Base-by-base conservation (phyloP, 2,888 invertebrate species). In the Andrena fulva region DNA sequence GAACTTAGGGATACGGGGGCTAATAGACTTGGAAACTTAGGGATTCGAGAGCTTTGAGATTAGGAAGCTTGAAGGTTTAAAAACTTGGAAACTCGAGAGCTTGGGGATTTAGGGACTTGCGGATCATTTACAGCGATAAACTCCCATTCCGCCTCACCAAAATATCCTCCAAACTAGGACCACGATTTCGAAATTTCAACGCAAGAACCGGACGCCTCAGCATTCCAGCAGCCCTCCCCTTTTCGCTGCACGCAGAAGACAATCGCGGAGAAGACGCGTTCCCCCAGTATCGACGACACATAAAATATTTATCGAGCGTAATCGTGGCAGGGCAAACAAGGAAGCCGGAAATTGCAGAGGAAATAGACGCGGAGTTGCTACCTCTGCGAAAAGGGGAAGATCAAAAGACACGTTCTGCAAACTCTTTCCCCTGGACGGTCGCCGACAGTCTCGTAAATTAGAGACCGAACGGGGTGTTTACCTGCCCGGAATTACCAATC, bases 371-470 rank as follows among this genome's bases (percentile, higher is more conserved):
- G 20, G 33, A 68, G 33, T 27, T 27, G 48, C 64, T 27, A 48
- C 16, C 48, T 8, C 27, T 42, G 24, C 5, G 62, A 76, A 50
- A 48, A 29, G 20, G 7, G 48, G 52, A 33, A 56, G 69, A 79
- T 79, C 79, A 77, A 77, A 70, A 77, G 77, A 79, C 79, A 79
- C 79, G 79, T 70, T 77, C 79, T 31, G 77, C 29, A 79, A 79
- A 79, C 77, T 69, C 63, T 59, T 77, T 64, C 50, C 33, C 3
- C 29, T 50, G 63, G 50, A 64, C 68, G 24, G 20, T 29, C 27
- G 77, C 63, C 59, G 68, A 68, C 77, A 29, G 54, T n/a, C 77
- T 69, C 63, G 79, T 77, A 76, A 79, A 79, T 79, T 79, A 79
- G 56, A 69, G 64, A 50, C 56, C 59, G 63, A 69, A 42, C 29